These are phyloP conservation scores for Heterodera filipjevi DNA, from an alignment of 2,888 invertebrate genomes.

Conservation along the genomic window DNA sequence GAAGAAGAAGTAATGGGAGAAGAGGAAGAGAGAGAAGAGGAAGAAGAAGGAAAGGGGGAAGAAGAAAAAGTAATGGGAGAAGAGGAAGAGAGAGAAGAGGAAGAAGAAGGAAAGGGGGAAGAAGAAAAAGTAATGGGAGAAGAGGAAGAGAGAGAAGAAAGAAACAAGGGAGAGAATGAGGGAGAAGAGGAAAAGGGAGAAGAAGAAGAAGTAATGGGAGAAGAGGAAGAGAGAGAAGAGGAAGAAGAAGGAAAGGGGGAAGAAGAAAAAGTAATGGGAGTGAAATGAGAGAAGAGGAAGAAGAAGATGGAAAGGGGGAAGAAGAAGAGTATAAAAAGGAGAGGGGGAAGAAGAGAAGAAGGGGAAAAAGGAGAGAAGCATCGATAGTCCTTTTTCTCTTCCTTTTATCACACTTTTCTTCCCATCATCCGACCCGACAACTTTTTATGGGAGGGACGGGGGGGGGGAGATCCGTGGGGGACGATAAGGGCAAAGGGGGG, in stretches of 20 bases:
- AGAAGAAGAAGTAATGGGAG: neutral
- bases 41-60: neutral
- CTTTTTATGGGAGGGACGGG: conserved; percentile 3
- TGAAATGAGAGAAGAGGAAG: too few species aligned
- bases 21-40: neutral
- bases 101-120: neutral
- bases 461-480: conserved; percentile 12
- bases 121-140: neutral
- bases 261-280: neutral
- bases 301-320: neutral
- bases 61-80: neutral
- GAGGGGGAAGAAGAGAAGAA: neutral
- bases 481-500: conserved; percentile 7
- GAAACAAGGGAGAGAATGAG: neutral
- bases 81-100: neutral
- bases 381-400: neutral
- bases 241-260: neutral
- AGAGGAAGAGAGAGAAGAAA: neutral
- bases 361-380: neutral
- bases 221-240: neutral
- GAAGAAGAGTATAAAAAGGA: too few species aligned
- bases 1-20: neutral
- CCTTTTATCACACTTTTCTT: neutral
- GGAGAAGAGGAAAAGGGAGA: neutral
- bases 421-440: neutral